phyloP scores from a whole-genome alignment of 1,140 invertebrate species.

The Holcopasites calliopsidis region DNA sequence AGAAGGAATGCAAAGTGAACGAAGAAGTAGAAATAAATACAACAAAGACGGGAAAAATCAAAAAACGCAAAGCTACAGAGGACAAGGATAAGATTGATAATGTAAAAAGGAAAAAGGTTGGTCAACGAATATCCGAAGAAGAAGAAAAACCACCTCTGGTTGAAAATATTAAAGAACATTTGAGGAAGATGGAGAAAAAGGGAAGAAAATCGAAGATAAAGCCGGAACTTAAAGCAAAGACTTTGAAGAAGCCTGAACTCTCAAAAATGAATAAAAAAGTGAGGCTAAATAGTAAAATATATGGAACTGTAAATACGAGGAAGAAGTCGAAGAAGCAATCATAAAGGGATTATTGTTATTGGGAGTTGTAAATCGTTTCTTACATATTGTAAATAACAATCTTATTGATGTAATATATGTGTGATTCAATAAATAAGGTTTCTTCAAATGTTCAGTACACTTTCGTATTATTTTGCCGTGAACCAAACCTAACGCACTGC shows the following conservation, averaged over 20 bases:
- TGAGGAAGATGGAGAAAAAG: constrained; percentile 12
- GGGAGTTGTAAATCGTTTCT: neutral
- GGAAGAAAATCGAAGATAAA: neutral
- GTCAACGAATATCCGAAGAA: neutral
- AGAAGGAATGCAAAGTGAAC: constrained; percentile 44
- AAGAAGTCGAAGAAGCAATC: neutral
- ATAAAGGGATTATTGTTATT: neutral
- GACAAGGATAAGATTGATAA: neutral
- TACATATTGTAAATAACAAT: neutral
- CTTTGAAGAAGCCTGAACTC: neutral
- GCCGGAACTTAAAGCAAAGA: neutral
- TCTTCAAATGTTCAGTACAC: neutral
- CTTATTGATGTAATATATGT: neutral
- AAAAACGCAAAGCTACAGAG: constrained; percentile 32
- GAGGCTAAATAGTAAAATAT: neutral
- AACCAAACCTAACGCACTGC: no score
- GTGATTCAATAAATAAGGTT: neutral
- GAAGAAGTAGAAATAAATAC: constrained; percentile 38
- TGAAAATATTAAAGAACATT: neutral
- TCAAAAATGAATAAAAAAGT: neutral
- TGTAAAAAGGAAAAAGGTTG: constrained; percentile 35
- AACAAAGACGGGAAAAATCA: neutral
- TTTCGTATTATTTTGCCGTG: neutral
- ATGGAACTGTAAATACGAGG: neutral
- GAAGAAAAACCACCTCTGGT: neutral